A percentile compares a stretch with the other conserved stretches of the same genome.
Conservation (phyloP, 2,797 vertebrate species). For the Columba guinea region DNA sequence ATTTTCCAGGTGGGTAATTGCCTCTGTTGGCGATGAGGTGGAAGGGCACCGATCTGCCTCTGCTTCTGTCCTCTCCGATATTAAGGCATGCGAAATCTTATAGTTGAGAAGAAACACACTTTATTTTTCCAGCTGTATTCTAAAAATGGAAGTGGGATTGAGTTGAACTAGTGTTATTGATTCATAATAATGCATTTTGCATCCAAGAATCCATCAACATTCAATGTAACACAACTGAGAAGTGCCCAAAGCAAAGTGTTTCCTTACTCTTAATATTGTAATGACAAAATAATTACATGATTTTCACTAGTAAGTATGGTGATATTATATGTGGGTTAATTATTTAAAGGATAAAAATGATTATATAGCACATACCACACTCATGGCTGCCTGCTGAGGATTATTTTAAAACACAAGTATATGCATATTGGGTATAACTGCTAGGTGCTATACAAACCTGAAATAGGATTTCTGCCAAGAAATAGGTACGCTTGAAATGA, state of each 20-base stretch:
- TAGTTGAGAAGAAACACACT: not conserved
- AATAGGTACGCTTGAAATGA: not conserved
- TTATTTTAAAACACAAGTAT: not conserved
- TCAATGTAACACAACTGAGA: not conserved
- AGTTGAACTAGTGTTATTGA: not conserved
- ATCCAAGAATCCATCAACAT: not conserved
- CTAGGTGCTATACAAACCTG: not conserved
- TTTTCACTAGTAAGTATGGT: not conserved
- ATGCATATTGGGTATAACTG: not conserved
- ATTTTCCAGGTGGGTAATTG: not conserved
- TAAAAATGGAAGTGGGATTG: not conserved
- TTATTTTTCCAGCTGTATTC: fast-evolving
- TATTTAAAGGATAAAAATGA: not conserved
- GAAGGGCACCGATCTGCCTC: not conserved
- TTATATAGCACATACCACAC: not conserved
- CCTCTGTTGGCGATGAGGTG: not conserved
- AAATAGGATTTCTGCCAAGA: not conserved
- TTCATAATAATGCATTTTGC: not conserved
- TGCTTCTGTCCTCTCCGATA: not conserved
- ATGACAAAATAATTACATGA: not conserved
- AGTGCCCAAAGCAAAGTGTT: not conserved
- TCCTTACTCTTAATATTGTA: not conserved
- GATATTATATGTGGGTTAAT: not conserved
- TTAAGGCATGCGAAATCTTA: not conserved
- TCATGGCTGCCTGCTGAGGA: not conserved